A percentile compares a stretch with the other conserved stretches of the same genome.
Conservation (phyloP, 2,888 invertebrate genomes). For the Sericinus montela region DNA sequence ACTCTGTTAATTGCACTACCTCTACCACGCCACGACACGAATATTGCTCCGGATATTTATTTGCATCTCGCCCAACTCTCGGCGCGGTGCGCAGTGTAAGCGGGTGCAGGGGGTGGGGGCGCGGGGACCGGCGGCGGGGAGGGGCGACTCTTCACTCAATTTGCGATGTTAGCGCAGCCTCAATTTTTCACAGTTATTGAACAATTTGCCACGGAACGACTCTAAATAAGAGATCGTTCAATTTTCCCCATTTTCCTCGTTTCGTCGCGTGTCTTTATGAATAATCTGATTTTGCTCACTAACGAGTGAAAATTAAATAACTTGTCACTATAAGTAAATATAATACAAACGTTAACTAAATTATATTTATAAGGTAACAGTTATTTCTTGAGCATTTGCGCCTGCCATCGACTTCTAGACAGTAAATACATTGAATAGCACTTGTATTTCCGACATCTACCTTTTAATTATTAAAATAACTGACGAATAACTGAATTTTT, state of each 20-base stretch:
- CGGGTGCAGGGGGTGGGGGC: background rate
- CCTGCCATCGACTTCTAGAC: too few relatives aligned
- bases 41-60: background rate
- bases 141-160: conserved; percentile 56
- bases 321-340: too few relatives aligned
- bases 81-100: background rate
- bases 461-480: too few relatives aligned
- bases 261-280: conserved; percentile 11
- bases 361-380: too few relatives aligned
- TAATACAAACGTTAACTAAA: too few relatives aligned
- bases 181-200: conserved; percentile 72
- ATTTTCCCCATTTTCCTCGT: conserved; percentile 34
- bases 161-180: conserved; percentile 60
- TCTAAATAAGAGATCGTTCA: conserved; percentile 55
- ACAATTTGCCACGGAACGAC: conserved; percentile 49
- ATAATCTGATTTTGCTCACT: too few relatives aligned
- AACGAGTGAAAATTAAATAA: too few relatives aligned
- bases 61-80: background rate
- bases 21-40: background rate
- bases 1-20: background rate
- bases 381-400: too few relatives aligned
- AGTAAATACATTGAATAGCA: too few relatives aligned
- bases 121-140: conserved; percentile 21
- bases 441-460: too few relatives aligned
- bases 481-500: too few relatives aligned